A percentile compares a stretch with the other conserved stretches of the same genome.
Conservation (phyloP, 1,140 invertebrate species). For the Tetramorium parvispinum region DNA sequence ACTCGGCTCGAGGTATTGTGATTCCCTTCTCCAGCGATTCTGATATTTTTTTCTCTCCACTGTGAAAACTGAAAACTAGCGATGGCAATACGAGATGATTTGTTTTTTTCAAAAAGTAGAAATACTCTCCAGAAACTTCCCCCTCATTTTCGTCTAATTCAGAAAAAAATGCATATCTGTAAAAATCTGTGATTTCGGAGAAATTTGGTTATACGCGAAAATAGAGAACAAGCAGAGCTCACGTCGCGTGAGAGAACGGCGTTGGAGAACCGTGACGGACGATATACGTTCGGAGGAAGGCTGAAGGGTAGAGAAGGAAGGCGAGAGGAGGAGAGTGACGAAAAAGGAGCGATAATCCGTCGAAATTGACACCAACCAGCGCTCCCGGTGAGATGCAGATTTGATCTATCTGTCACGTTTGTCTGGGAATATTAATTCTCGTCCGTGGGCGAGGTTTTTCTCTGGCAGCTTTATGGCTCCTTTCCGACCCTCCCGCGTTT, state of each 20-base stretch:
- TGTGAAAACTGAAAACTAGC: background rate
- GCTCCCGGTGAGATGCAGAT: slow-evolving; percentile 83
- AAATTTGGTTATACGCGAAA: slow-evolving; percentile 10
- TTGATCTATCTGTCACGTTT: slow-evolving; percentile 85
- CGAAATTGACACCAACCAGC: slow-evolving; percentile 81
- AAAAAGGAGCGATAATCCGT: slow-evolving; percentile 78
- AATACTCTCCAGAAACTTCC: background rate
- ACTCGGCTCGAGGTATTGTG: background rate
- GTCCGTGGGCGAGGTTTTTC: slow-evolving; percentile 69
- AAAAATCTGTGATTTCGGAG: background rate
- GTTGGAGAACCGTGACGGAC: slow-evolving; percentile 1
- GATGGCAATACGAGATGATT: background rate
- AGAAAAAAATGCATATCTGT: background rate
- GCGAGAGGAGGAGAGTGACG: background rate
- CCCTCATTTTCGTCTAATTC: background rate
- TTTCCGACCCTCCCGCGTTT: slow-evolving; percentile 43
- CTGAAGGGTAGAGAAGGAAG: background rate
- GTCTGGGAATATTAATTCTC: slow-evolving; percentile 84
- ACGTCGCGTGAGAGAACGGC: background rate
- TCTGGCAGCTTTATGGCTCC: slow-evolving; percentile 69
- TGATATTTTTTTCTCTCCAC: background rate
- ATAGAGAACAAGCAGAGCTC: background rate
- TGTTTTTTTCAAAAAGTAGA: background rate
- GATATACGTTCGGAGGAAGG: background rate
- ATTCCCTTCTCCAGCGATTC: slow-evolving; percentile 8